Base-by-base conservation (phyloP, 35 echinoderm and acorn worm genomes). In the Chiridota heheva region DNA sequence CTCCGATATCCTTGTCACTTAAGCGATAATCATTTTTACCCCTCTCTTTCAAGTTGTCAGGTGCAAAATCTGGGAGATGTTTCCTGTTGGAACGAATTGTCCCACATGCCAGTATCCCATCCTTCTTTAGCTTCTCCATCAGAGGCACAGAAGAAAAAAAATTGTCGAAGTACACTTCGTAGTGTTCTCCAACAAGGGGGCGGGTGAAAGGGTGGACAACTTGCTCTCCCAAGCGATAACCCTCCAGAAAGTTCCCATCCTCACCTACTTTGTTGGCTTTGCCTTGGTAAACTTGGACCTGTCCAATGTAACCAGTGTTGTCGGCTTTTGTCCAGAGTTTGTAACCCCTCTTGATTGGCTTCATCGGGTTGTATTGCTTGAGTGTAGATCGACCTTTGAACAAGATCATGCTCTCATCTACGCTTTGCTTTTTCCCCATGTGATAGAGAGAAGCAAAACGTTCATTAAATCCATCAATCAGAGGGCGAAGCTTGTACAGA, bases 351-450 rank as follows among this genome's bases (percentile, higher is more conserved):
- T 73, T 61, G 3, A 85, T 85, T 8, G 70, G 69, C 53, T 85
- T 85, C 82, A 85, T 85, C 1, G 34, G 51, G 70, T 85, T 85
- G 64, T 75, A 85, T 44, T 75, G 53, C 64, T 85, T 74, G 5
- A 85, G 67, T 5, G 68, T 42, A 2, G 82, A 85, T 29, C 82
- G 46, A 0, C 82, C 69, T 46, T 85, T 85, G 56, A 85, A 74
- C 47, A 60, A 38, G 27, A 85, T 75, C 56, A 63, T 85, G n/a
- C 69, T 73, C 67, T 85, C 82, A 41, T 85, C 82, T 8, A 85
- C 75, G 66, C 69, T 85, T 40, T 85, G 82, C 56, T 63, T 48
- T 34, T 29, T 40, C 7, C 49, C 67, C 70, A 75, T 42, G 49
- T 85, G 46, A 30, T 85, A 85, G 0, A 85, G 58, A 22, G 60